These are phyloP conservation scores for Axea sp. DNA, from an alignment of 2,888 invertebrate species.

Conservation along the genomic window DNA sequence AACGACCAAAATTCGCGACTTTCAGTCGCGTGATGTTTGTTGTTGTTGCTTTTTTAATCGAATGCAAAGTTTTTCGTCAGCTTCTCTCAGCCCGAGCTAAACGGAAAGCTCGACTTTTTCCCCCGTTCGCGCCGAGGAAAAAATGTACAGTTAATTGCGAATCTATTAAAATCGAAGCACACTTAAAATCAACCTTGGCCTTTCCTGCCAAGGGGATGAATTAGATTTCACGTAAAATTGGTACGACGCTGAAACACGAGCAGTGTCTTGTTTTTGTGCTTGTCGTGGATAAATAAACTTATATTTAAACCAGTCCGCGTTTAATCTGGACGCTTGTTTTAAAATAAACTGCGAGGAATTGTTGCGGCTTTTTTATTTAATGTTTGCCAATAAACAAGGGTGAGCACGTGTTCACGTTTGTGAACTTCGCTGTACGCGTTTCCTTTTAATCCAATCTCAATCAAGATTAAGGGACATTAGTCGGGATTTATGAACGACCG, in stretches of 20 bases:
- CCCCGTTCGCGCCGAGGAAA: too few relatives aligned
- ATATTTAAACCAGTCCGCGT: constrained; percentile 2
- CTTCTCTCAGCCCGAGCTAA: background rate
- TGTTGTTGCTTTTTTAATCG: constrained; percentile 1
- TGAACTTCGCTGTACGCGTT: constrained; percentile 3
- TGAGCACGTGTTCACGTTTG: constrained; percentile 1
- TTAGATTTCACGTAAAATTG: background rate
- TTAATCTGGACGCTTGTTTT: constrained; percentile 3
- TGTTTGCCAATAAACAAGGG: constrained; percentile 10
- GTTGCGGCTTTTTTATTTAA: background rate
- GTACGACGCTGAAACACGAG: too few relatives aligned
- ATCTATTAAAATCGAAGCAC: too few relatives aligned
- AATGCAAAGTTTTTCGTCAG: background rate
- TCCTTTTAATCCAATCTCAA: constrained; percentile 7
- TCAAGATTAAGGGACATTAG: constrained; percentile 9
- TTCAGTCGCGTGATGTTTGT: too few relatives aligned
- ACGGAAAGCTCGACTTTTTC: too few relatives aligned
- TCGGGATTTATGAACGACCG: too few relatives aligned
- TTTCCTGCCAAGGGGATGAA: background rate
- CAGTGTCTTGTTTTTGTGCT: background rate
- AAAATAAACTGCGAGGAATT: constrained; percentile 1
- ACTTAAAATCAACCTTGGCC: too few relatives aligned
- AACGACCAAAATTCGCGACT: background rate
- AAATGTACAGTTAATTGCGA: too few relatives aligned
- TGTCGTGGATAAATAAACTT: constrained; percentile 8